Base-by-base conservation (phyloP, 2,888 invertebrate genomes). In the Athalia rosae region DNA sequence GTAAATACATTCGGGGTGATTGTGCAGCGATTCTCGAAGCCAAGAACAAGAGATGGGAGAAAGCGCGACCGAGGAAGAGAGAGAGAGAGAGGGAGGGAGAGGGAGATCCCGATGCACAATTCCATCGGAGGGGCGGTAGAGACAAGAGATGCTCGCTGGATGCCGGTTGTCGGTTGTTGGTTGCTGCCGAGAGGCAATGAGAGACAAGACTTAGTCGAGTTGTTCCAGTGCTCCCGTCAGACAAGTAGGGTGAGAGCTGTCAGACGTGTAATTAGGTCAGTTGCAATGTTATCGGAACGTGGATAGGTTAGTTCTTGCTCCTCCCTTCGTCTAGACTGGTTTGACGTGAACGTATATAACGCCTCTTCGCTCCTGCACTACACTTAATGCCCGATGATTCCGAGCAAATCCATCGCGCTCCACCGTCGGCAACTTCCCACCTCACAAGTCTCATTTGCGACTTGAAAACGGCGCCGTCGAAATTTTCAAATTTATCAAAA, bases 221-320 rank as follows among this genome's bases (percentile, higher is more conserved):
- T 28, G 62, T 62, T 64, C 7, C 67, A 58, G 64, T 67, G 59
- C 77, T 76, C 53, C 74, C 28, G 58, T 78, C 76, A 58, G 76
- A 79, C 78, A 41, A 11, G 50, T 48, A 50, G 41, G 43, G 43
- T 41, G 56, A 43, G 69, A 58, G 71, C 71, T 71, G 80, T 77
- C 63, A 79, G 69, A n/a, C n/a, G 71, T 67, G 82, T 82, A 85
- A 85, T 84, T 84, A 83, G 84, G 83, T 85, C 84, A 83, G 81
- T 81, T 79, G 78, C 80, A 79, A 81, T 81, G 84, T 83, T 81
- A 81, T 82, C 83, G 83, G 81, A 83, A 83, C 78, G 56, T 58
- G 5, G 56, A 28, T 28, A 28, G 28, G 28, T 28, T 28, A 28
- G 58, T 71, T 71, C 71, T 71, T 71, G 71, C 11, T 58, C 56